phyloP scores from a whole-genome alignment of 2,113 vertebrate species.

The Craseonycteris thonglongyai region DNA sequence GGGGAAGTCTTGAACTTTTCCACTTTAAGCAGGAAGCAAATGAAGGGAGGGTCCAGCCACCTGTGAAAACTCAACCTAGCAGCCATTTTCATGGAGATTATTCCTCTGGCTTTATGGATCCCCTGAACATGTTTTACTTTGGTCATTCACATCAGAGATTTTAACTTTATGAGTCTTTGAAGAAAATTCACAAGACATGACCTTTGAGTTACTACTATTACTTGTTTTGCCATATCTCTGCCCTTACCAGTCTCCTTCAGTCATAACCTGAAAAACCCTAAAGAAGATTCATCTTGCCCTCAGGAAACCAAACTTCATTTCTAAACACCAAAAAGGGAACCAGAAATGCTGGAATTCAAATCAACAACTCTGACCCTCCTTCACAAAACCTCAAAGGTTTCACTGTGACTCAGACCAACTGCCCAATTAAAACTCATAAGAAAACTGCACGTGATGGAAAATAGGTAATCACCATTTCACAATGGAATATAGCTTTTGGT shows the following conservation, averaged over 20 bases:
- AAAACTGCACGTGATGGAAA: not conserved
- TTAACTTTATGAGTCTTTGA: not conserved
- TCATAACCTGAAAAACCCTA: not conserved
- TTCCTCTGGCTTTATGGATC: not conserved
- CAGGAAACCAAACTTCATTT: slow-evolving; percentile 36
- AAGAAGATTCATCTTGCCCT: not conserved
- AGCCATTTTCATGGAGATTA: not conserved
- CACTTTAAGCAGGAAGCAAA: not conserved
- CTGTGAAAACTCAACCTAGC: not conserved
- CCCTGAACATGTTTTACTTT: not conserved
- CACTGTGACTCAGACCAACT: slow-evolving; percentile 30
- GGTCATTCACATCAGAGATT: not conserved
- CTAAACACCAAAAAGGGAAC: slow-evolving; percentile 36
- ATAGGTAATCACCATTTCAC: not conserved
- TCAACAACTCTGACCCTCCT: not conserved
- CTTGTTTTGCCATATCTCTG: not conserved
- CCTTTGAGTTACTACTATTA: not conserved
- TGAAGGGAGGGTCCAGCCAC: not conserved
- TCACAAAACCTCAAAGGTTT: slow-evolving; percentile 38
- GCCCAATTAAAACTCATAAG: not conserved
- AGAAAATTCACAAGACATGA: not conserved
- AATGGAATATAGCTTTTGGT: not conserved
- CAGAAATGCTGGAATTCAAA: slow-evolving; percentile 23
- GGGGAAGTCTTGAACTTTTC: not conserved
- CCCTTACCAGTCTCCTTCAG: not conserved